These are phyloP conservation scores for Xestobium rufovillosum DNA, from an alignment of 2,888 invertebrate genomes.

Conservation along the genomic window DNA sequence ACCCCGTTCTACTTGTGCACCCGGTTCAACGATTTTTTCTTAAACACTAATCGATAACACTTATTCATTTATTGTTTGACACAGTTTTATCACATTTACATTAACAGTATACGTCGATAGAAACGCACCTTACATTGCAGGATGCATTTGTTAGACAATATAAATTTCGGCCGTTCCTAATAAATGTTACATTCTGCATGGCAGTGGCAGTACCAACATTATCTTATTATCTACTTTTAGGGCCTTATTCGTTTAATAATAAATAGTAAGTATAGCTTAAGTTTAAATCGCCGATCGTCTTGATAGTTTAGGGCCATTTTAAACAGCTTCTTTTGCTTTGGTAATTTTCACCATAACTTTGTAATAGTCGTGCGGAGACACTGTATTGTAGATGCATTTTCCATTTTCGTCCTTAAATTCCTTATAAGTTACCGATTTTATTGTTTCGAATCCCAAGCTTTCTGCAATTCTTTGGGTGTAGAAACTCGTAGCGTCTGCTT, in stretches of 20 bases:
- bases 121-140: no score
- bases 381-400: conserved; percentile 52
- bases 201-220: conserved; percentile 44
- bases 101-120: no score
- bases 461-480: conserved; percentile 70
- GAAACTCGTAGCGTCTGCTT: conserved; percentile 73
- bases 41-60: no score
- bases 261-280: no score
- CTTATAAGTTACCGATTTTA: conserved; percentile 60
- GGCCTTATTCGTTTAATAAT: conserved; percentile 8
- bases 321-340: conserved; percentile 1
- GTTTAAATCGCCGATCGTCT: not conserved
- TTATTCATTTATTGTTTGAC: no score
- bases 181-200: conserved; percentile 43
- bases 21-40: no score
- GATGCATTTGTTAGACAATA: no score
- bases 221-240: conserved; percentile 14
- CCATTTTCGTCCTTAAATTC: conserved; percentile 59
- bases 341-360: conserved; percentile 51
- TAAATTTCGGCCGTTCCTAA: no score
- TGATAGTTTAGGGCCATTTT: no score
- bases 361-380: conserved; percentile 64
- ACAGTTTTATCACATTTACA: no score
- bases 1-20: no score
- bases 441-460: conserved; percentile 57